These are phyloP conservation scores for Sylvietta virens DNA, from an alignment of 2,113 vertebrate species.

Conservation along the genomic window DNA sequence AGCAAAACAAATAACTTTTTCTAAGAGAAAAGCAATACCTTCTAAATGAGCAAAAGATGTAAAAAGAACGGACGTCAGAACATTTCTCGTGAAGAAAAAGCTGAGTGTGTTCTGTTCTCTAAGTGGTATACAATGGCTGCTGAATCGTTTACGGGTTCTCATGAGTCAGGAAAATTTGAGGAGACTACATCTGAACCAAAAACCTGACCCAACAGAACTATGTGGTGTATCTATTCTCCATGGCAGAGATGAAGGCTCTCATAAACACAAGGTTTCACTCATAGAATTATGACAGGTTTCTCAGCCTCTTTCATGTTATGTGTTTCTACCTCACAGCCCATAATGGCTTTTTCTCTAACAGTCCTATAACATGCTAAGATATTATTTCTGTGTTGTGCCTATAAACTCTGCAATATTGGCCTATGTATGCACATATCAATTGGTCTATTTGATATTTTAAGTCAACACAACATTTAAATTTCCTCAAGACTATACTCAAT, in stretches of 20 bases:
- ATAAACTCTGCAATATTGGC: background rate
- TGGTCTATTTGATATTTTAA: background rate
- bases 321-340: background rate
- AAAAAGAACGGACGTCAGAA: background rate
- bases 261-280: background rate
- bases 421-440: background rate
- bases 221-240: background rate
- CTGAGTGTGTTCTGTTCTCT: background rate
- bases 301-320: background rate
- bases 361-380: background rate
- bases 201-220: background rate
- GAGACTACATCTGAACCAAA: background rate
- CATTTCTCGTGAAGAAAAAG: background rate
- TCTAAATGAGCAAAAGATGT: background rate
- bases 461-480: background rate
- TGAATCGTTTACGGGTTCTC: background rate
- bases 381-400: background rate
- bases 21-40: background rate
- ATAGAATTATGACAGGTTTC: background rate
- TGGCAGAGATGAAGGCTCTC: background rate
- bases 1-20: background rate
- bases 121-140: background rate
- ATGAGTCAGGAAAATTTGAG: background rate
- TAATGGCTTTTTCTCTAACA: background rate
- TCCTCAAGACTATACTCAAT: background rate